Evolutionary conservation across 2,113 vertebrate species (phyloP), one percentile per base, ranked within the genome.

Genomic region (Oryzias melastigma): DNA sequence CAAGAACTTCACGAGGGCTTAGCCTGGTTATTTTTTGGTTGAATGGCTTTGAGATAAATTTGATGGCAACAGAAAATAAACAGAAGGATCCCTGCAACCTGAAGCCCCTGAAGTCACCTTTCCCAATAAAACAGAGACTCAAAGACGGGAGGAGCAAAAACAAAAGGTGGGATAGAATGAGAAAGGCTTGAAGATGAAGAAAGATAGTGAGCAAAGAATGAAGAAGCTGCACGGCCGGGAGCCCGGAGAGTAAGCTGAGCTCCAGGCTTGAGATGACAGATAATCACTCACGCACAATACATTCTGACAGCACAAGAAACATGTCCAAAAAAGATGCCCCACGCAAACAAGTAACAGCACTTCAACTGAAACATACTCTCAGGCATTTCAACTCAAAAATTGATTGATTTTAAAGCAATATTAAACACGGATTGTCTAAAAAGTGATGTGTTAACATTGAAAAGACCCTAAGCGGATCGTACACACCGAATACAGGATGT

Each of bases 211-310:
- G 5, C 14, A 46, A 42, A 58, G 14, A 51, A 12, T 3, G 27
- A 58, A 73, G 65, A 71, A 50, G 52, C 49, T 50, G 67, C 67
- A 65, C 42, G 45, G 69, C 46, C 56, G 66, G 19, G 50, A 77
- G 68, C 73, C 67, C 47, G 52, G 69, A 62, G 65, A 75, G 64
- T 60, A 62, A 78, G 68, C 56, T 65, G 65, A 73, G 80, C 78
- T 76, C 67, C 24, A 62, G 77, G 75, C 73, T 78, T 44, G 58
- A 41, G 58, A 77, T 90, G 88, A 88, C 86, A 84, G 75, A 73
- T 82, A 85, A 83, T 90, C 85, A 82, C 75, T 90, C 88, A 88
- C 55, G 63, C 76, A 82, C 80, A 78, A 86, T 84, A 70, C 68
- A 80, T 68, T 85, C 68, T 86, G 86, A 90, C 86, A 86, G 82